A percentile compares a stretch with the other conserved stretches of the same genome.
Evolutionary conservation across 2,113 vertebrate genomes (phyloP).

Genomic region (Neodon shergylaensis): DNA sequence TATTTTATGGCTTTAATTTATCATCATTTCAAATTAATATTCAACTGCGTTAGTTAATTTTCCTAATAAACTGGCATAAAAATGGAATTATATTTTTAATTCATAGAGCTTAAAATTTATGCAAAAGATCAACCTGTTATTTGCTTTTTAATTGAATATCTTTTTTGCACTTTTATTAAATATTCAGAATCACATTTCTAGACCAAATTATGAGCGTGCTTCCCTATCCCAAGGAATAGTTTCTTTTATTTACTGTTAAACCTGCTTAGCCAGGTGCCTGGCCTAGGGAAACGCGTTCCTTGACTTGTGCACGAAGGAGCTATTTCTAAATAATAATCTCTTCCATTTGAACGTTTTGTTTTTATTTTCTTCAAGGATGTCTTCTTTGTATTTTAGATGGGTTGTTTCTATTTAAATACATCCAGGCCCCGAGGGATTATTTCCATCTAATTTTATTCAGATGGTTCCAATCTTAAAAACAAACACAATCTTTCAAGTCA

Average conservation of each 20-base stretch:
- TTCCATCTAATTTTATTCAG: slow-evolving; percentile 78
- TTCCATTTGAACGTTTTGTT: slow-evolving; percentile 58
- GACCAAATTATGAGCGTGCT: background rate
- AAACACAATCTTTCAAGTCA: slow-evolving; percentile 79
- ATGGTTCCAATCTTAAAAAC: slow-evolving; percentile 77
- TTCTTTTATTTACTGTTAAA: slow-evolving; percentile 34
- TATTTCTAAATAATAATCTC: slow-evolving; percentile 63
- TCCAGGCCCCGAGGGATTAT: slow-evolving; percentile 74
- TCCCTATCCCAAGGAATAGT: background rate
- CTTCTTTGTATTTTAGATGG: slow-evolving; percentile 59
- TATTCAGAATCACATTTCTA: background rate
- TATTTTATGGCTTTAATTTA: slow-evolving; percentile 35
- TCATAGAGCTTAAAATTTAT: background rate
- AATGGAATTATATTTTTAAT: slow-evolving; percentile 15
- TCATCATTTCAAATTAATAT: slow-evolving; percentile 24
- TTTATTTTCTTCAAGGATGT: slow-evolving; percentile 63
- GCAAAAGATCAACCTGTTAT: background rate
- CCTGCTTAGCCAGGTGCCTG: background rate
- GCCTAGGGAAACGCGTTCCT: background rate
- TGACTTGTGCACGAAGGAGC: slow-evolving; percentile 36
- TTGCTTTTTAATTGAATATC: background rate
- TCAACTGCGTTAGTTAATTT: background rate
- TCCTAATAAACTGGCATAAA: background rate
- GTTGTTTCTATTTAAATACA: slow-evolving; percentile 69
- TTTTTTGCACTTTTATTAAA: background rate